Conservation (phyloP, 2,888 invertebrate genomes). For the Torymus tubicola region DNA sequence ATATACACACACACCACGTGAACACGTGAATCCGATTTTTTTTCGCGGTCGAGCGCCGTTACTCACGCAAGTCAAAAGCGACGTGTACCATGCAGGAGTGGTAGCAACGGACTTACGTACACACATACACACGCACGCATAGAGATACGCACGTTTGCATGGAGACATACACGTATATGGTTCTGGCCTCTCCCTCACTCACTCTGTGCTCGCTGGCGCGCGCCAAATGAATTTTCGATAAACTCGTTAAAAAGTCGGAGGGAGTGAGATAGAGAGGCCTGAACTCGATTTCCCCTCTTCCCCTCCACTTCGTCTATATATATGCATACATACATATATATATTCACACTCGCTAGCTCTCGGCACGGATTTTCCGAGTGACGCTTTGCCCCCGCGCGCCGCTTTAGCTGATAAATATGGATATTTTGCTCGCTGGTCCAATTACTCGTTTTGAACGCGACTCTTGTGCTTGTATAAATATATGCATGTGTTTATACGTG, state of each 20-base stretch:
- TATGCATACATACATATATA: too few relatives aligned
- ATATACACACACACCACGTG: too few relatives aligned
- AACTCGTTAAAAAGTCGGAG: conserved; percentile 36
- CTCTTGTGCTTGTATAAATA: too few relatives aligned
- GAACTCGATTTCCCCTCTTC: conserved; percentile 15
- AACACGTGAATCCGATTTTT: too few relatives aligned
- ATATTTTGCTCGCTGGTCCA: conserved; percentile 16
- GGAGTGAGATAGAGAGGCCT: not conserved
- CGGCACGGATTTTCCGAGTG: not conserved
- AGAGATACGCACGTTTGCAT: too few relatives aligned
- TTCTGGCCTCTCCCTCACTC: not conserved
- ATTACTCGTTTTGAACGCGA: not conserved
- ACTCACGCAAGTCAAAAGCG: not conserved
- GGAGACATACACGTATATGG: too few relatives aligned
- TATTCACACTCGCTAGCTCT: not conserved
- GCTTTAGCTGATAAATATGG: conserved; percentile 15
- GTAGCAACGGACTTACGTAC: too few relatives aligned
- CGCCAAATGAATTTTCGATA: conserved; percentile 48
- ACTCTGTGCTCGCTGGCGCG: not conserved
- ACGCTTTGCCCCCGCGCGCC: not conserved
- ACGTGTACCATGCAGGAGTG: not conserved
- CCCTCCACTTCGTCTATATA: too few relatives aligned
- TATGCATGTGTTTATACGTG: too few relatives aligned
- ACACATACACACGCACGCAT: too few relatives aligned
- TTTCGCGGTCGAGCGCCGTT: too few relatives aligned